Percentiles rank a stretch among this genome's conserved stretches.
Evolutionary conservation across 2,888 invertebrate genomes (phyloP).

Genomic region (Pantelozetes paolii): DNA sequence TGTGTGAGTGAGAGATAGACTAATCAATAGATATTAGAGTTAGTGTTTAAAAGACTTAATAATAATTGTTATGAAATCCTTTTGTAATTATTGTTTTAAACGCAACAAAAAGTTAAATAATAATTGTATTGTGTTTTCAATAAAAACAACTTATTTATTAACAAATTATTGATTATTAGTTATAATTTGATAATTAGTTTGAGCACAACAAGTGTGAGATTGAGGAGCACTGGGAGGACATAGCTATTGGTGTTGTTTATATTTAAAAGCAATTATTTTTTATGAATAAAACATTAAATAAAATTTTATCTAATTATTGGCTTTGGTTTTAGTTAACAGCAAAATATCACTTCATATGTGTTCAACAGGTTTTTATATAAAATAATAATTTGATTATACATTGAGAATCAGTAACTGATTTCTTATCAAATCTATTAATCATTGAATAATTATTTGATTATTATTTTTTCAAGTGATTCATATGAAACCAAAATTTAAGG

Average conservation of each 20-base stretch:
- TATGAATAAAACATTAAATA: neutral
- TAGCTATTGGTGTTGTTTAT: neutral
- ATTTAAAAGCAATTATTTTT: neutral
- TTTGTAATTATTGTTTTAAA: too few species aligned
- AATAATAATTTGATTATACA: neutral
- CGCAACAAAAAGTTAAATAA: too few species aligned
- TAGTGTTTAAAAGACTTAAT: too few species aligned
- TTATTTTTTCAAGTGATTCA: too few species aligned
- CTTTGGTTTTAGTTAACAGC: neutral
- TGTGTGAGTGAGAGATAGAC: too few species aligned
- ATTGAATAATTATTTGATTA: conserved; percentile 1
- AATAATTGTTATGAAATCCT: too few species aligned
- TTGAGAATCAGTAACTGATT: neutral
- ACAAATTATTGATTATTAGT: too few species aligned
- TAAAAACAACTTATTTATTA: too few species aligned
- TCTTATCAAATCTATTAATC: conserved; percentile 10
- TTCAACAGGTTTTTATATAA: neutral
- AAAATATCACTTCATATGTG: neutral
- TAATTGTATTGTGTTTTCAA: too few species aligned
- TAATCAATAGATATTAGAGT: too few species aligned
- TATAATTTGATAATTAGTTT: too few species aligned
- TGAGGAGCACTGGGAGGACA: neutral
- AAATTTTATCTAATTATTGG: neutral
- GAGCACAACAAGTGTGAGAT: neutral
- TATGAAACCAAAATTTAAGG: too few species aligned